Percentiles rank a stretch among this genome's conserved stretches.
Conservation (phyloP, 2,113 vertebrate species). For the Cranoglanis bouderius region DNA sequence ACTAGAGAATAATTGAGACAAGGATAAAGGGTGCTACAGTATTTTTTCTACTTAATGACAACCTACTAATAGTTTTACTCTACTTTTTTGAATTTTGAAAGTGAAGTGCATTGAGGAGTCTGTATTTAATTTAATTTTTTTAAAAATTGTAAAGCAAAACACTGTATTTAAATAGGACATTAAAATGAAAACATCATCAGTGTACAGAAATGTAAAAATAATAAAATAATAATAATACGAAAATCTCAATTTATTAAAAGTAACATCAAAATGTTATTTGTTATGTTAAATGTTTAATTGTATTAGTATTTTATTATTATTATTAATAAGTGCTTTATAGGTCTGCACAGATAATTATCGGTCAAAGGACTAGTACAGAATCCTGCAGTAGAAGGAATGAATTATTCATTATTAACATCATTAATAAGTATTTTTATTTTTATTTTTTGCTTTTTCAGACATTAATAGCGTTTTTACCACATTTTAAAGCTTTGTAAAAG, state of each 20-base stretch:
- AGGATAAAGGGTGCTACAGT: neutral
- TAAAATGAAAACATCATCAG: neutral
- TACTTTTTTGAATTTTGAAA: neutral
- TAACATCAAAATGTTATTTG: neutral
- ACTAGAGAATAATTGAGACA: neutral
- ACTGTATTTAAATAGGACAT: neutral
- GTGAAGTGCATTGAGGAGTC: neutral
- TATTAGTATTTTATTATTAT: neutral
- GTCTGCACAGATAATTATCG: neutral
- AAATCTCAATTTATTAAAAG: neutral
- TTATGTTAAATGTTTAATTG: neutral
- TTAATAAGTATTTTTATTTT: neutral
- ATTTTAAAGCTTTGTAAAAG: neutral
- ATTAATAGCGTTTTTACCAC: neutral
- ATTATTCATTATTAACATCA: neutral
- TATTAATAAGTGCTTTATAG: neutral
- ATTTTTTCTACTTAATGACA: neutral
- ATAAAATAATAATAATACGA: neutral
- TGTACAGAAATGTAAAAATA: neutral
- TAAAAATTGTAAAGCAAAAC: neutral
- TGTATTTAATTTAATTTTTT: neutral
- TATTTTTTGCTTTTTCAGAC: neutral
- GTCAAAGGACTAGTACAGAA: too few species aligned
- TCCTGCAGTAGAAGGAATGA: neutral
- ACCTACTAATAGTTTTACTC: neutral